Evolutionary conservation across 2,797 vertebrate species (phyloP).

Genomic region (Phrynocephalus forsythii): DNA sequence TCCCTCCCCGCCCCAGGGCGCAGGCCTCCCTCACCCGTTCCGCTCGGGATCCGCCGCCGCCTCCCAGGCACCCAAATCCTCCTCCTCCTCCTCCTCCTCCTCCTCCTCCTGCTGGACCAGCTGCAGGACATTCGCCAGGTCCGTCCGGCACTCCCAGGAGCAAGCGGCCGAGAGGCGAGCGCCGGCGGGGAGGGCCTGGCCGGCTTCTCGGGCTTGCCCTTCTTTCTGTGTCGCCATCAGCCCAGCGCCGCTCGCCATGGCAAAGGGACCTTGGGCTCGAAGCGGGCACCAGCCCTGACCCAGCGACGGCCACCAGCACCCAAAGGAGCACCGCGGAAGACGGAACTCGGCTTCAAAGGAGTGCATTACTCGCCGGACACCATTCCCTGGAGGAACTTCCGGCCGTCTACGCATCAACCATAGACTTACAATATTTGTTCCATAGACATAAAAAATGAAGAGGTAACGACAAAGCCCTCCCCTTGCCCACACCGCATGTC

Average conservation of each 20-base stretch:
- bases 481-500: too few species aligned
- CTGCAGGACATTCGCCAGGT: constrained; percentile 38
- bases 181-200: neutral
- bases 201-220: rapidly evolving
- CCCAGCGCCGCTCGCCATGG: constrained; percentile 38
- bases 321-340: neutral
- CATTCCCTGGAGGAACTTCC: neutral
- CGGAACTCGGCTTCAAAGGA: neutral
- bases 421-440: neutral
- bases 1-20: too few species aligned
- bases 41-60: neutral
- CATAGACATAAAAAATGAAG: neutral
- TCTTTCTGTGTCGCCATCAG: neutral
- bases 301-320: too few species aligned
- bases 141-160: constrained; percentile 52
- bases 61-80: neutral
- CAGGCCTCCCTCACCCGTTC: constrained; percentile 11
- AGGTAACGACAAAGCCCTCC: neutral
- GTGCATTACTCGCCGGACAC: neutral
- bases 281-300: rapidly evolving
- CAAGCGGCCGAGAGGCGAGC: constrained; percentile 24
- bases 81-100: neutral
- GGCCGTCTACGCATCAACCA: neutral
- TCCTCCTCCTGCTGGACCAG: constrained; percentile 24
- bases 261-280: rapidly evolving